Evolutionary conservation across 2,888 invertebrate species (phyloP), one percentile per base, ranked within the genome.

Genomic region (Odontothrips loti): DNA sequence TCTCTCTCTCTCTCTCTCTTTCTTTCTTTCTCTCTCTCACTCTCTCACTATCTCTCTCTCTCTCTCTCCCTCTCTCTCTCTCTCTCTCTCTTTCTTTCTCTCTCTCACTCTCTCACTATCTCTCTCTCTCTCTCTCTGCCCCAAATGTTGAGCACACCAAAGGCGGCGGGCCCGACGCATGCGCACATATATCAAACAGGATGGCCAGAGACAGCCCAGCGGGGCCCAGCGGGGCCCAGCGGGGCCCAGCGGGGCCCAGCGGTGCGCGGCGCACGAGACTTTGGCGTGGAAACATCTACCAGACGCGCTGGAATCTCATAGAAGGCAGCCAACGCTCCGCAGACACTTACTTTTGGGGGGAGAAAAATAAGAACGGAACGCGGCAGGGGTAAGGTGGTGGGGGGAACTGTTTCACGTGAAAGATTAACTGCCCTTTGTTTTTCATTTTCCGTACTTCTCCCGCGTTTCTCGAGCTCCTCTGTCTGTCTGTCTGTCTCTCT

Each of bases 361-460:
- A 51, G 58, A 17, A 58, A 58, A 58, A 58, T 58, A 58, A 17
- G 58, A 17, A 58, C 15, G 20, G 58, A 58, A 58, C 9, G 68
- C n/a, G 63, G n/a, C 20, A 63, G 20, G n/a, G 20, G n/a, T 17
- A 63, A n/a, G n/a, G 63, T n/a, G 48, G 12, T 12, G 48, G 48
- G 48, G 58, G 58, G n/a, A n/a, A 43, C 34, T 43, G 58, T n/a
- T 58, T 58, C 58, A 58, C 58, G 68, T 75, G 68, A 75, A 75
- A 75, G 68, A 75, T 75, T 27, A 75, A 75, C 68, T 75, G 68
- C 68, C 68, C 23, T 75, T 75, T 75, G 23, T 75, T 75, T 75
- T 27, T 27, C 68, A 75, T 75, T 12, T 17, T 75, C 23, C 68
- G 9, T 9, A 11, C 68, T 6, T 11, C 51, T 51, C 15, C 51